A percentile compares a stretch with the other conserved stretches of the same genome.
Conservation (phyloP, 2,888 invertebrate genomes). For the Rapana venosa region DNA sequence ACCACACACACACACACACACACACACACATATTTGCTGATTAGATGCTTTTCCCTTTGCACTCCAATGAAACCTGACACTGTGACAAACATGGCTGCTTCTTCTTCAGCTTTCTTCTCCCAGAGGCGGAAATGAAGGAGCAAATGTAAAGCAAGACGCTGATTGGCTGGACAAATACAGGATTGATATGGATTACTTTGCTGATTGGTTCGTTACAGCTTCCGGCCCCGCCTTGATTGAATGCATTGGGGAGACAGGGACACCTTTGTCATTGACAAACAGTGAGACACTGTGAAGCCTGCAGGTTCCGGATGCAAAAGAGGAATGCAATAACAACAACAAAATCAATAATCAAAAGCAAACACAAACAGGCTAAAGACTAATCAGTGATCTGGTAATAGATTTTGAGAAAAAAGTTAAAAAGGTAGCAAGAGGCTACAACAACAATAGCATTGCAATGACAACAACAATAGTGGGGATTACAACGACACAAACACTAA, state of each 20-base stretch:
- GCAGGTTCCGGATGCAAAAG: neutral
- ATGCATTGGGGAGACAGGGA: neutral
- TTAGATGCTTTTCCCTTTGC: too few species aligned
- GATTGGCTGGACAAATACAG: constrained; percentile 4
- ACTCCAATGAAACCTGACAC: too few species aligned
- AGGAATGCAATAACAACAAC: neutral
- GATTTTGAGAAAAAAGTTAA: neutral
- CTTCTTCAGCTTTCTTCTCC: neutral
- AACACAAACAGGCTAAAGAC: neutral
- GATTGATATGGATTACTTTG: constrained; percentile 14
- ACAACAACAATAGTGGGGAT: too few species aligned
- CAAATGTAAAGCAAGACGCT: constrained; percentile 2
- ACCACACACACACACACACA: too few species aligned
- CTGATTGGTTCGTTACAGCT: neutral
- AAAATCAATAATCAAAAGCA: neutral
- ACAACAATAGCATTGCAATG: too few species aligned
- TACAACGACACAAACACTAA: too few species aligned
- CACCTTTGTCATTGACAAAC: neutral
- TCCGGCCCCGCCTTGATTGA: constrained; percentile 6
- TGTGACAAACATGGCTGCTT: neutral
- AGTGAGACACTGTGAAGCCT: neutral
- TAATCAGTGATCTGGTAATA: neutral
- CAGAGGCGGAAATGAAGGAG: constrained; percentile 4
- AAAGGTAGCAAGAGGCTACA: neutral
- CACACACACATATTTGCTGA: too few species aligned